Evolutionary conservation across 2,888 invertebrate species (phyloP).

Genomic region (Formica aserva): DNA sequence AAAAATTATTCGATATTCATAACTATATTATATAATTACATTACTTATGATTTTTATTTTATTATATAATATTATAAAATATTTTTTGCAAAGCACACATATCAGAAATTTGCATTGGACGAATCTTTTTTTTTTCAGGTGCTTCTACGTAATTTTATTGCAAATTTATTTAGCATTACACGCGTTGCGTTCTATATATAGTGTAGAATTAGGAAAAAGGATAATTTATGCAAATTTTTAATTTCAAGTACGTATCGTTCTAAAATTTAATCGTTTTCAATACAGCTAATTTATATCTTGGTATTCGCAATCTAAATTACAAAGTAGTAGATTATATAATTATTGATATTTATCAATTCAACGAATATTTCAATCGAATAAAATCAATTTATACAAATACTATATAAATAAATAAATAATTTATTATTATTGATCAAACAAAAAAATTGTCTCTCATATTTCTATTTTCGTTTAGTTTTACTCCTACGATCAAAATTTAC

Average conservation of each 20-base stretch:
- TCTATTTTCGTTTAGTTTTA: not conserved
- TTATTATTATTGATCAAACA: not conserved
- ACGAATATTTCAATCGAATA: not conserved
- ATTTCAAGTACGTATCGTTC: not conserved
- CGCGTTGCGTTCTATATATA: not conserved
- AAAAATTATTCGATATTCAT: not conserved
- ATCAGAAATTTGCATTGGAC: not conserved
- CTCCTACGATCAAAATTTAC: not conserved
- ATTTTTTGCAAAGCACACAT: not conserved
- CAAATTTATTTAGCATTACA: not conserved
- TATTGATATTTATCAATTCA: too few relatives aligned
- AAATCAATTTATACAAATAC: not conserved
- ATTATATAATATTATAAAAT: not conserved
- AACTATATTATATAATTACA: not conserved
- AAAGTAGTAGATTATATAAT: not conserved
- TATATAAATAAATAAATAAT: conserved; percentile 1
- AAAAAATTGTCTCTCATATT: not conserved
- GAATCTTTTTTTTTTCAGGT: not conserved
- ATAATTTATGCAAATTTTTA: not conserved
- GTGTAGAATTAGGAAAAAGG: not conserved
- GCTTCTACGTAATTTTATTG: not conserved
- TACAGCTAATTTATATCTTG: not conserved
- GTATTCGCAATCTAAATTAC: not conserved
- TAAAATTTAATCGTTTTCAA: not conserved
- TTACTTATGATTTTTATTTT: not conserved